Conservation (phyloP, 2,797 vertebrate species). For the Artibeus jamaicensis region DNA sequence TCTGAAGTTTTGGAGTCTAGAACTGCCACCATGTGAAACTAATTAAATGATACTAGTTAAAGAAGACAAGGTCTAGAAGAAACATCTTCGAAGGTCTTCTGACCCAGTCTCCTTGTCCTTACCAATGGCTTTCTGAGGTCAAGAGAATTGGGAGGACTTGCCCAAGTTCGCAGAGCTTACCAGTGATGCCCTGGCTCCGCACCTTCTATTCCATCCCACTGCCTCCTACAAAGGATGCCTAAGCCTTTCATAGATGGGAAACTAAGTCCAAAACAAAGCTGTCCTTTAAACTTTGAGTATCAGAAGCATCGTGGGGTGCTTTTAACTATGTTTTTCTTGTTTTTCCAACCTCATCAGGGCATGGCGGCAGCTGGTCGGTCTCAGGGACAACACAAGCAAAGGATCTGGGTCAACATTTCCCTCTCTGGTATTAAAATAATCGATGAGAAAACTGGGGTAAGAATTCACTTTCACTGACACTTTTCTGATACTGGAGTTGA, state of each 20-base stretch:
- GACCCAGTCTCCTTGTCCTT: background rate
- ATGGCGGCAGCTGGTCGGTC: constrained; percentile 96
- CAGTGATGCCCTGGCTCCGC: background rate
- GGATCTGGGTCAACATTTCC: constrained; percentile 96
- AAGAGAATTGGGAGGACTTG: background rate
- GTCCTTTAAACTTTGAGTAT: background rate
- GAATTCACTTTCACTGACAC: constrained; percentile 60
- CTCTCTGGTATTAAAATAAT: constrained; percentile 95
- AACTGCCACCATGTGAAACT: background rate
- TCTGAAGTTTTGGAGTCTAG: background rate
- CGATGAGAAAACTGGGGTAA: constrained; percentile 96
- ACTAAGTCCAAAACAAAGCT: background rate
- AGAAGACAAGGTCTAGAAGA: background rate
- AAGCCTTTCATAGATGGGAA: background rate
- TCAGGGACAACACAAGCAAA: constrained; percentile 98
- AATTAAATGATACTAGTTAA: background rate
- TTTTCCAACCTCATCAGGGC: constrained; percentile 82
- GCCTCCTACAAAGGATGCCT: background rate
- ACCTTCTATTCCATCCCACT: background rate
- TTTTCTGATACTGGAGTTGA: background rate
- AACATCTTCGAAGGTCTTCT: background rate
- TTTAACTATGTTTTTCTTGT: constrained; percentile 27
- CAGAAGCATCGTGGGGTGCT: background rate
- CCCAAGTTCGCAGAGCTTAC: background rate
- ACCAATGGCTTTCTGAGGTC: background rate